phyloP scores from a whole-genome alignment of 1,140 invertebrate species.

The Teleogryllus occipitalis region DNA sequence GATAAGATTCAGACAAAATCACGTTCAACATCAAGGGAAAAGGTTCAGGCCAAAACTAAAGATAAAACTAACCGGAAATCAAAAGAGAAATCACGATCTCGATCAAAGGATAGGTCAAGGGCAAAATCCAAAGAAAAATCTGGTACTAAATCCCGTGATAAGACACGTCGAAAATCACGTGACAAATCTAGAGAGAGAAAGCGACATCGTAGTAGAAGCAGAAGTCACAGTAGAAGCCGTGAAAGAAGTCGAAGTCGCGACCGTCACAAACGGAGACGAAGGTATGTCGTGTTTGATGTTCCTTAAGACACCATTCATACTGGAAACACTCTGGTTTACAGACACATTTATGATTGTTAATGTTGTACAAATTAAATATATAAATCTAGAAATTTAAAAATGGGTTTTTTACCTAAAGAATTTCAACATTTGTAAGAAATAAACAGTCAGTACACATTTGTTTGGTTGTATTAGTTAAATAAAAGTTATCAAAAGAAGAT shows the following conservation, averaged over 20 bases:
- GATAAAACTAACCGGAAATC: background rate
- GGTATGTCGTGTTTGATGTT: background rate
- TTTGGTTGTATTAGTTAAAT: no score
- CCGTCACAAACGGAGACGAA: background rate
- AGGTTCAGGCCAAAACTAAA: background rate
- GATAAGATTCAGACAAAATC: background rate
- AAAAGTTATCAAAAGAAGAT: no score
- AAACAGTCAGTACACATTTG: no score
- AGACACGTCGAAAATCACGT: background rate
- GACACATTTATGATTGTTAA: no score
- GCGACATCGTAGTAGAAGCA: background rate
- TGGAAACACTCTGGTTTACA: no score
- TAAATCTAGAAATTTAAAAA: no score
- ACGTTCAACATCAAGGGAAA: background rate
- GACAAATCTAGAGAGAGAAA: background rate
- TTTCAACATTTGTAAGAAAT: no score
- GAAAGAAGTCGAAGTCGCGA: background rate
- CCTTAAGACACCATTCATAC: no score
- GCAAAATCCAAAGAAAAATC: background rate
- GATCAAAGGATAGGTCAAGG: background rate
- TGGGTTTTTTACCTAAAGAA: no score
- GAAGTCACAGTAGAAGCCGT: background rate
- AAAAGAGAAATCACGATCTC: background rate
- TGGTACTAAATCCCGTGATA: background rate
- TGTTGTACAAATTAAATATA: no score